These are phyloP conservation scores for Drosophila mayaguana DNA, from an alignment of 2,888 invertebrate species.

Conservation along the genomic window DNA sequence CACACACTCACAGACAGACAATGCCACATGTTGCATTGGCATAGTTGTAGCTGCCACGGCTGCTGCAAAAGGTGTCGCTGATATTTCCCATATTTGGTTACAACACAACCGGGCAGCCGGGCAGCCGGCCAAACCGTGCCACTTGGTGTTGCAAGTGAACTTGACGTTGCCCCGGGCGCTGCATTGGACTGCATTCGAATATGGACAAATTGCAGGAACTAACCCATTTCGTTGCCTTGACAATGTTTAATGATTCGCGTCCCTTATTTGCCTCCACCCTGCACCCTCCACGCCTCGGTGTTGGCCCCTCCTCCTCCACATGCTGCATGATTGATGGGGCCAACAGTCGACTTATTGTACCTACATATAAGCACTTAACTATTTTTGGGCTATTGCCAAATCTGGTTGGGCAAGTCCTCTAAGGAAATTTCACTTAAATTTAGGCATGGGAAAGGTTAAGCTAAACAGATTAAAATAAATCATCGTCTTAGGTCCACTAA, in stretches of 20 bases:
- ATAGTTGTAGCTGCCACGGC: conserved; percentile 13
- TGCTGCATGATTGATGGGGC: conserved; percentile 29
- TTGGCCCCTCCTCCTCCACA: background rate
- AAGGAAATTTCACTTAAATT: background rate
- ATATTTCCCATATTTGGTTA: conserved; percentile 73
- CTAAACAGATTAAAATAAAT: background rate
- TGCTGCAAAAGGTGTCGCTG: conserved; percentile 58
- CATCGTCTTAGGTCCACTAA: background rate
- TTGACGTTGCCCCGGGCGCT: conserved; percentile 31
- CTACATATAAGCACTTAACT: conserved; percentile 1
- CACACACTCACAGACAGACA: conserved; percentile 48
- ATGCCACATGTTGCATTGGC: conserved; percentile 44
- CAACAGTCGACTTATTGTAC: conserved; percentile 9
- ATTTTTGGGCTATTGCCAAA: conserved; percentile 34
- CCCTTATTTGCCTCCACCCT: conserved; percentile 8
- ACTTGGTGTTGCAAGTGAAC: conserved; percentile 26
- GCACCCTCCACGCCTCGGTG: background rate
- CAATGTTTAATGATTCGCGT: conserved; percentile 52
- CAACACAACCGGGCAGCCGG: conserved; percentile 31
- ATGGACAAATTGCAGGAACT: conserved; percentile 75
- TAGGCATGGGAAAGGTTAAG: background rate
- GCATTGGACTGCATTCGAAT: conserved; percentile 55
- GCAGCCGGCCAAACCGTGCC: conserved; percentile 21
- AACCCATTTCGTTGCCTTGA: conserved; percentile 51
- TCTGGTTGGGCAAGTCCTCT: conserved; percentile 8